A percentile compares a stretch with the other conserved stretches of the same genome.
Evolutionary conservation across 2,113 vertebrate species (phyloP).

Genomic region (Meleagris gallopavo): DNA sequence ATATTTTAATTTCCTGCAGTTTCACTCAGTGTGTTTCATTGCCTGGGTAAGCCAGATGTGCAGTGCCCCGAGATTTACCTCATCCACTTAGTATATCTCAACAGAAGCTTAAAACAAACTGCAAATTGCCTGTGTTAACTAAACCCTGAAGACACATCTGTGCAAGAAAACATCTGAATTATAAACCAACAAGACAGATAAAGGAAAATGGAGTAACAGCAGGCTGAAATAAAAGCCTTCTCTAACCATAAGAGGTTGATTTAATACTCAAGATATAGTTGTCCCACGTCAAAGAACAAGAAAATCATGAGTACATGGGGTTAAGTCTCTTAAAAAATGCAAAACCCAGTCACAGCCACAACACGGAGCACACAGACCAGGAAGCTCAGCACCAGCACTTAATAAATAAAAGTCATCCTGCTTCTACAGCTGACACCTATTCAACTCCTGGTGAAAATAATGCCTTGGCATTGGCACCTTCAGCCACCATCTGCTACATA

Average conservation of each 20-base stretch:
- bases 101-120: slow-evolving; percentile 51
- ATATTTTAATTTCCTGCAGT: slow-evolving; percentile 71
- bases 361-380: background rate
- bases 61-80: slow-evolving; percentile 43
- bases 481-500: background rate
- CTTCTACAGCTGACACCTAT: background rate
- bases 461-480: background rate
- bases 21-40: slow-evolving; percentile 26
- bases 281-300: background rate
- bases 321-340: background rate
- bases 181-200: background rate
- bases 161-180: background rate
- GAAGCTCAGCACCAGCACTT: background rate
- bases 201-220: background rate
- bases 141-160: background rate
- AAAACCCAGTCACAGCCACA: background rate
- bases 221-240: background rate
- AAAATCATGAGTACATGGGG: background rate
- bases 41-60: slow-evolving; percentile 44
- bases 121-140: background rate
- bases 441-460: background rate
- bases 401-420: background rate
- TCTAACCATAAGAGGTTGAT: background rate
- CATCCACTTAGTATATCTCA: background rate
- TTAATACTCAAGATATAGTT: background rate